Conservation (phyloP, 2,888 invertebrate species). For the Calliphora vomitoria region DNA sequence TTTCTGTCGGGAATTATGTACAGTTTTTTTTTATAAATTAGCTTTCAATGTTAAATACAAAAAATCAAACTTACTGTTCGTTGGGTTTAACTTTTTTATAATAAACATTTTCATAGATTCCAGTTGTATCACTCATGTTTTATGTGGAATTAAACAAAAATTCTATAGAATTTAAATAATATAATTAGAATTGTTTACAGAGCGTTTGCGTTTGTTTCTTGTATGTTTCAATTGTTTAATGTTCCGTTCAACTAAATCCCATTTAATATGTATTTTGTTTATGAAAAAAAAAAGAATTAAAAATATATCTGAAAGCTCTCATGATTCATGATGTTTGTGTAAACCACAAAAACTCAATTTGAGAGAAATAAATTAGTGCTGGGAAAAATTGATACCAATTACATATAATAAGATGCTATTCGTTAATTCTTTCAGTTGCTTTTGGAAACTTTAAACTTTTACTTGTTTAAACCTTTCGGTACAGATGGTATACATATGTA, state of each 20-base stretch:
- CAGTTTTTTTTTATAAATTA: background rate
- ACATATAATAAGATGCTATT: too few species aligned
- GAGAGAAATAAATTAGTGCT: slow-evolving; percentile 18
- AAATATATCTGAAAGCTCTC: background rate
- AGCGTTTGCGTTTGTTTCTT: background rate
- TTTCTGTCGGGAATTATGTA: slow-evolving; percentile 3
- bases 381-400: background rate
- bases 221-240: slow-evolving; percentile 25
- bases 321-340: slow-evolving; percentile 39
- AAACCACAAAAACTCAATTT: slow-evolving; percentile 15
- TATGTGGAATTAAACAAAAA: background rate
- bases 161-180: background rate
- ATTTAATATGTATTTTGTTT: background rate
- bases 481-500: too few species aligned
- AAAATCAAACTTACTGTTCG: slow-evolving; percentile 43
- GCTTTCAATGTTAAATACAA: too few species aligned
- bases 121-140: slow-evolving; percentile 33
- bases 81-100: slow-evolving; percentile 46
- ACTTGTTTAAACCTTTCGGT: too few species aligned
- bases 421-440: too few species aligned
- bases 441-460: too few species aligned
- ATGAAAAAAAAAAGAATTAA: slow-evolving; percentile 15
- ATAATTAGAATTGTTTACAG: background rate
- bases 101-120: slow-evolving; percentile 54
- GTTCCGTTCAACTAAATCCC: slow-evolving; percentile 29